Evolutionary conservation across 2,797 vertebrate species (phyloP).

Genomic region (Lagodon rhomboides): DNA sequence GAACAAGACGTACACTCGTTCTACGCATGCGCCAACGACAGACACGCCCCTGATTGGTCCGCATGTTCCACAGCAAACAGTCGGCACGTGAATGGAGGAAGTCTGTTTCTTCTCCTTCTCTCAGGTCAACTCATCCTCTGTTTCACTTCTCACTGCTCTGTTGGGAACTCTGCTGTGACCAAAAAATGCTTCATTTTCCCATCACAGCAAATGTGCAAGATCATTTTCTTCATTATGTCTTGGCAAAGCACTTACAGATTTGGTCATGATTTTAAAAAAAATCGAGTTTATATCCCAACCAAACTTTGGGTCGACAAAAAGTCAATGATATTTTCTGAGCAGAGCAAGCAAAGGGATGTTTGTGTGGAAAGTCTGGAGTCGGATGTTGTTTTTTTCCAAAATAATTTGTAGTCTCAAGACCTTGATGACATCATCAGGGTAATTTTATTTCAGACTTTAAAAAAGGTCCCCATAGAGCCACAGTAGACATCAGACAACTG

Average conservation of each 20-base stretch:
- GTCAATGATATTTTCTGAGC: background rate
- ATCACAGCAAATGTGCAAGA: background rate
- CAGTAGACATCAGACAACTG: too few species aligned
- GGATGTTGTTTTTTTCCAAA: too few species aligned
- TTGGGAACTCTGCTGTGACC: background rate
- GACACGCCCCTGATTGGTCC: conserved; percentile 54
- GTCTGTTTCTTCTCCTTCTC: background rate
- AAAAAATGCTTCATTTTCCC: background rate
- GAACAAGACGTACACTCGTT: conserved; percentile 16
- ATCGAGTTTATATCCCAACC: background rate
- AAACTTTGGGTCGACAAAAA: background rate
- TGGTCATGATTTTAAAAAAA: background rate
- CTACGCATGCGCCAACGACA: conserved; percentile 58
- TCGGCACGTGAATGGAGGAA: background rate
- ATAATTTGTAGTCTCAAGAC: too few species aligned
- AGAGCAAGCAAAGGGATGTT: too few species aligned
- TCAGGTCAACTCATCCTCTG: background rate
- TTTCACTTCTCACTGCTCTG: background rate
- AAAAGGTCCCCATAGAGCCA: too few species aligned
- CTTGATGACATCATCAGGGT: too few species aligned
- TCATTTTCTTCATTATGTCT: background rate
- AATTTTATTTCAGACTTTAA: too few species aligned
- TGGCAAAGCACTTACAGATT: too few species aligned
- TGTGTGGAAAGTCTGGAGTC: too few species aligned
- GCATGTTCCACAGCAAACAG: background rate